Evolutionary conservation across 2,113 vertebrate species (phyloP).

Genomic region (Amphiprion percula): DNA sequence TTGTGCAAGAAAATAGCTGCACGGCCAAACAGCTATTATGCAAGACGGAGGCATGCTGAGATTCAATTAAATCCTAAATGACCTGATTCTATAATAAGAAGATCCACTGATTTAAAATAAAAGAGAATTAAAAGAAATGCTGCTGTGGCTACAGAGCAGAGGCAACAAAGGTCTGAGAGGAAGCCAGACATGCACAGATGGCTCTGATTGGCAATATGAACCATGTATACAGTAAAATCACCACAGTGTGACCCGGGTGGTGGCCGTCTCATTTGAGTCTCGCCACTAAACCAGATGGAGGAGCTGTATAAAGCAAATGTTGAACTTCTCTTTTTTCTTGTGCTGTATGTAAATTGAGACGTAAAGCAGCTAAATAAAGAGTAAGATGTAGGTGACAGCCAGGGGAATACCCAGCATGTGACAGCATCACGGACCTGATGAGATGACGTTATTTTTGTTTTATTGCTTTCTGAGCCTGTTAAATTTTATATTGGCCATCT

Average conservation of each 20-base stretch:
- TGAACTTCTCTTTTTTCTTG: background rate
- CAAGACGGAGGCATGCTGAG: constrained; percentile 67
- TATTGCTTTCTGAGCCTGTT: constrained; percentile 59
- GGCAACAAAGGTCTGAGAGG: constrained; percentile 43
- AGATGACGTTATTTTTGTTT: constrained; percentile 75
- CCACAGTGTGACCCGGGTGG: constrained; percentile 48
- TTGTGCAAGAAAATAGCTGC: constrained; percentile 68
- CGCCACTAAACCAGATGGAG: constrained; percentile 54
- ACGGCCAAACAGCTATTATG: constrained; percentile 58
- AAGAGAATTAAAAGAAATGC: constrained; percentile 1
- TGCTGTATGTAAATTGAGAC: constrained; percentile 57
- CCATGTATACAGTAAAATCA: constrained; percentile 62
- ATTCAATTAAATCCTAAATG: constrained; percentile 75
- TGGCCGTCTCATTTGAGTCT: constrained; percentile 22
- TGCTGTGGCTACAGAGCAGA: constrained; percentile 44
- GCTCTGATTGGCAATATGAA: constrained; percentile 57
- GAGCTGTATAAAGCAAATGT: constrained; percentile 15
- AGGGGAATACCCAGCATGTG: constrained; percentile 81
- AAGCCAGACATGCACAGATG: constrained; percentile 66
- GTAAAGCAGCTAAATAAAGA: constrained; percentile 71
- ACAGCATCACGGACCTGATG: constrained; percentile 54
- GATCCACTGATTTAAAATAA: constrained; percentile 43
- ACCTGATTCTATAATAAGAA: constrained; percentile 66
- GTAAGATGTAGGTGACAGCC: constrained; percentile 56
- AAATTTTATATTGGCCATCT: constrained; percentile 71